Percentiles rank a stretch among this genome's conserved stretches.
phyloP scores from a whole-genome alignment of 2,797 vertebrate genomes.

The Fundulus diaphanus region DNA sequence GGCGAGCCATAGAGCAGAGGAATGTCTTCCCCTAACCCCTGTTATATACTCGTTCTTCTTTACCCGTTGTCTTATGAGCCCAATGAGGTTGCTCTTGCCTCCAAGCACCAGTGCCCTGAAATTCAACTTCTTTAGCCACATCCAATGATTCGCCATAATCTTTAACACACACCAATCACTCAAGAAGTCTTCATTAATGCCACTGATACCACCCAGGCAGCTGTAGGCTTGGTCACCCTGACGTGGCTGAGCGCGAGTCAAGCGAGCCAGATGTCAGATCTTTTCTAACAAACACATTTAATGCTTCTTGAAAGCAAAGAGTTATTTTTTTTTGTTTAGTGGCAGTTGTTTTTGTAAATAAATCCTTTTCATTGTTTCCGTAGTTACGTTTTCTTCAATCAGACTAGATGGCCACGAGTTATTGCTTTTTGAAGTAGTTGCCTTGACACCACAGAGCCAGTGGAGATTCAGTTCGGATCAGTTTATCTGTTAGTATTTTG shows the following conservation, averaged over 20 bases:
- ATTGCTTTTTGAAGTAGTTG: slow-evolving; percentile 60
- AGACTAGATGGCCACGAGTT: slow-evolving; percentile 40
- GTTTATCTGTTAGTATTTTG: slow-evolving; percentile 22
- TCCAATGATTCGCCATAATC: slow-evolving; percentile 34
- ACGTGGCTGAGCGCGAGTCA: slow-evolving; percentile 34
- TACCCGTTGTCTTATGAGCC: slow-evolving; percentile 59
- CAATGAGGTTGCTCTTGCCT: slow-evolving; percentile 54
- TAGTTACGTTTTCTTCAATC: slow-evolving; percentile 37
- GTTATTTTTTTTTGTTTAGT: slow-evolving; percentile 20
- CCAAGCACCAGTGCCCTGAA: slow-evolving; percentile 63
- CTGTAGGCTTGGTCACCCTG: slow-evolving; percentile 44
- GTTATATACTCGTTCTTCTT: slow-evolving; percentile 13
- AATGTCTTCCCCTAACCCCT: slow-evolving; percentile 34
- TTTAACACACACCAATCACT: slow-evolving; percentile 25
- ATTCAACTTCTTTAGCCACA: slow-evolving; percentile 51
- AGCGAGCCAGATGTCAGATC: slow-evolving; percentile 34
- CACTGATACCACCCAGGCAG: slow-evolving; percentile 40
- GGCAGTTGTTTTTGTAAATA: slow-evolving; percentile 31
- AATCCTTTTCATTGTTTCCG: slow-evolving; percentile 27
- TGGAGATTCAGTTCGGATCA: slow-evolving; percentile 42
- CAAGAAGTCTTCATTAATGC: slow-evolving; percentile 38
- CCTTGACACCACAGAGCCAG: slow-evolving; percentile 62
- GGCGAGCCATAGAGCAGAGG: slow-evolving; percentile 54
- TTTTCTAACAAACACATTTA: slow-evolving; percentile 27
- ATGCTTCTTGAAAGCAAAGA: slow-evolving; percentile 37